A percentile compares a stretch with the other conserved stretches of the same genome.
Conservation (phyloP, 2,797 vertebrate species). For the Iguana delicatissima region DNA sequence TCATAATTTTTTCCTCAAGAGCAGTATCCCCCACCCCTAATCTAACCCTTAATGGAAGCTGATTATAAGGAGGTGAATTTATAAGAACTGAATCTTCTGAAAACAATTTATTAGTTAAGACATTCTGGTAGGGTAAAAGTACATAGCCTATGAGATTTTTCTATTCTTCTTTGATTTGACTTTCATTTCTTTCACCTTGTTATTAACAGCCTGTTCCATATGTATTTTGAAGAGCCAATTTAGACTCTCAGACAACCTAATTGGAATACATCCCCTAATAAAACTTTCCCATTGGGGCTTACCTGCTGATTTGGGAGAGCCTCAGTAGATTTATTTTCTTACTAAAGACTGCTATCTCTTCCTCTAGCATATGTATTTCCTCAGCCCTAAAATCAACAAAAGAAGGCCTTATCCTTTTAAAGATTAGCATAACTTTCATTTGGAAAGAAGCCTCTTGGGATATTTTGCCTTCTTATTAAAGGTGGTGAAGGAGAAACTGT, state of each 20-base stretch:
- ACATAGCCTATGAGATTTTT: background rate
- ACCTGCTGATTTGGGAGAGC: slow-evolving; percentile 3
- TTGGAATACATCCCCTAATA: slow-evolving; percentile 13
- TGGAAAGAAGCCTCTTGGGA: slow-evolving; percentile 12
- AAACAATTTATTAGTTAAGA: background rate
- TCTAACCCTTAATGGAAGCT: background rate
- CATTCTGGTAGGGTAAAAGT: background rate
- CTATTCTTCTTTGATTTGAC: slow-evolving; percentile 8
- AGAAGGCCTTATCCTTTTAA: slow-evolving; percentile 4
- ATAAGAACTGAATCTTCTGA: background rate
- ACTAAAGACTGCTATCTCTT: background rate
- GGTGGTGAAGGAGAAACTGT: background rate
- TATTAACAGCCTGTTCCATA: slow-evolving; percentile 15
- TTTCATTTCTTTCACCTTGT: slow-evolving; percentile 6
- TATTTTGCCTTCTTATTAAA: slow-evolving; percentile 32
- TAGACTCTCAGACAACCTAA: background rate
- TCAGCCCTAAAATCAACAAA: background rate
- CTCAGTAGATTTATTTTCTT: background rate
- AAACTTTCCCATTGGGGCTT: background rate
- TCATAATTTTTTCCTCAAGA: background rate
- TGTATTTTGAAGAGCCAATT: slow-evolving; percentile 9
- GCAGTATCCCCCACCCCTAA: no score
- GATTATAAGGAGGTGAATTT: slow-evolving; percentile 6
- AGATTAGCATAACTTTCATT: background rate
- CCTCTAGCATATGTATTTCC: background rate